These are phyloP conservation scores for Aethes cnicana DNA, from an alignment of 2,888 invertebrate species.

Conservation along the genomic window DNA sequence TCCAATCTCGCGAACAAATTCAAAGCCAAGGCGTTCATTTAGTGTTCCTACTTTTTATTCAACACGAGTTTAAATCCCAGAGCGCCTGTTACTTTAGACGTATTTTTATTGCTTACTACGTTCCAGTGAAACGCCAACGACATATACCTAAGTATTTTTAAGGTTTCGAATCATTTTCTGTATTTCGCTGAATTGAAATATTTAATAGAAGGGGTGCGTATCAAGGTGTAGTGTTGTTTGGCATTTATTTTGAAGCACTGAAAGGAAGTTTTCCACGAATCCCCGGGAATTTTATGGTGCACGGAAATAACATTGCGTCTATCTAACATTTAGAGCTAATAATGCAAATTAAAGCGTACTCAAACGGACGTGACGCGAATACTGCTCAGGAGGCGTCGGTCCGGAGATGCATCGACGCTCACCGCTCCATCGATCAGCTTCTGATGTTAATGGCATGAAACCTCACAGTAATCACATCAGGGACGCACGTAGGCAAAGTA, in stretches of 20 bases:
- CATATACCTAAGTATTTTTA: conserved; percentile 17
- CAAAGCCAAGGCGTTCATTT: conserved; percentile 28
- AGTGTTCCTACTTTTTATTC: conserved; percentile 14
- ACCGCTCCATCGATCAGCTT: conserved; percentile 23
- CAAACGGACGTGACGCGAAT: conserved; percentile 15
- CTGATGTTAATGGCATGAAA: conserved; percentile 1
- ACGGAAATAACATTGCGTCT: conserved; percentile 16
- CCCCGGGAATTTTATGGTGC: not conserved
- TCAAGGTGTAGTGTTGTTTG: not conserved
- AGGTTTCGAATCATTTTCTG: not conserved
- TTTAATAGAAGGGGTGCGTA: not conserved
- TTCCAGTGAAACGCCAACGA: not conserved
- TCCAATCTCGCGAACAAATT: conserved; percentile 19
- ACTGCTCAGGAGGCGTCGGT: not conserved
- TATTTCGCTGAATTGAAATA: conserved; percentile 1
- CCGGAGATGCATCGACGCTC: conserved; percentile 11
- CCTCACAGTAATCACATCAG: no score
- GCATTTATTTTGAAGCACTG: not conserved
- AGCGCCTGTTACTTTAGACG: not conserved
- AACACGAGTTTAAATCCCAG: conserved; percentile 16
- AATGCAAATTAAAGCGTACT: conserved; percentile 29
- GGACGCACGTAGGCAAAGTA: no score
- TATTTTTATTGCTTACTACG: conserved; percentile 16
- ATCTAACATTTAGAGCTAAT: conserved; percentile 20
- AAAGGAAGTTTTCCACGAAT: not conserved